Evolutionary conservation across 2,888 invertebrate genomes (phyloP), one percentile per base, ranked within the genome.

Genomic region (Dromius quadrimaculatus): DNA sequence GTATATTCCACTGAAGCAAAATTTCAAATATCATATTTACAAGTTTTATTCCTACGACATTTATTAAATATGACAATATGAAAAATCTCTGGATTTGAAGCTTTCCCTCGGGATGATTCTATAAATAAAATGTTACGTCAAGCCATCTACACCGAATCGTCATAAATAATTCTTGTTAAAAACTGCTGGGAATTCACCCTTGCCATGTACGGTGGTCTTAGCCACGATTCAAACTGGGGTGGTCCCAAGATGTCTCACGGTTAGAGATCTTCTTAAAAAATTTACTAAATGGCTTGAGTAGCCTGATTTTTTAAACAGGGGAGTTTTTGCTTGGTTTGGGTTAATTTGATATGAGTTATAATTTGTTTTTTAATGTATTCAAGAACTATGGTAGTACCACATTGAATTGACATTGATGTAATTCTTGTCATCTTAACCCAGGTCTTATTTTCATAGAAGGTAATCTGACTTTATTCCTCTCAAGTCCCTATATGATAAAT

Each of bases 91-190:
- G 19, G 36, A 50, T 50, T 34, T 50, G 50, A 47, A 64, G 32
- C 34, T 36, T 32, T 68, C 59, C 34, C 59, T 3, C 11, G 59
- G 32, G 68, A 68, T 59, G 45, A 15, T 59, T 68, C 68, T 45
- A 68, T 68, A 68, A 68, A 68, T 59, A 59, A 68, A 68, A 59
- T 68, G 68, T 59, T 59, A 59, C 32, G 59, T 68, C 59, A 45
- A 20, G 68, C 68, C 59, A 68, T 68, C 68, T 59, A 28, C 43
- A 43, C 32, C 68, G 68, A 59, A 59, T 68, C 68, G 59, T 68
- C 68, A 68, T 68, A 68, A 68, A 68, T 68, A 59, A 68, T 68
- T 68, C 59, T 28, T 6, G 59, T 57, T 66, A 66, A 57, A 57
- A 66, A 50, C 50, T 65, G 63, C 8, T 66, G 54, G 65, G 65